These are phyloP conservation scores for Equus quagga DNA, from an alignment of 2,113 vertebrate species.

Conservation along the genomic window DNA sequence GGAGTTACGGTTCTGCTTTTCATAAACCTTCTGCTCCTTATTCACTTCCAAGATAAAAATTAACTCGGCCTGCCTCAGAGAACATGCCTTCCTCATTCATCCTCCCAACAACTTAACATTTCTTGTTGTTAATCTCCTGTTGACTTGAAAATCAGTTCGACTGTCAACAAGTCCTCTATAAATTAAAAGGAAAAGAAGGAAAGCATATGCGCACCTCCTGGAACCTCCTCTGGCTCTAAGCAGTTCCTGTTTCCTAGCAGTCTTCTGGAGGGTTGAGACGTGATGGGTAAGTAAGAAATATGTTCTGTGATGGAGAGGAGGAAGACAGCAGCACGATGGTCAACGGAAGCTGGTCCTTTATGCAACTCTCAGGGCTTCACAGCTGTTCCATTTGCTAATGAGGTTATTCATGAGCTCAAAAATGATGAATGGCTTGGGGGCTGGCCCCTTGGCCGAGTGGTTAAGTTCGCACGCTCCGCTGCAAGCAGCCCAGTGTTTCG, in stretches of 20 bases:
- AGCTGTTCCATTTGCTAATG: background rate
- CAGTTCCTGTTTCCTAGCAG: background rate
- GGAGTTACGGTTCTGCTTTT: background rate
- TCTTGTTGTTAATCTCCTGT: background rate
- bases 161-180: conserved; percentile 15
- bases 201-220: background rate
- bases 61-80: background rate
- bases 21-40: background rate
- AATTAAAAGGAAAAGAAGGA: background rate
- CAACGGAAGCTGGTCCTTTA: background rate
- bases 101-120: background rate
- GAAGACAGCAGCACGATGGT: background rate
- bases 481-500: no score
- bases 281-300: background rate
- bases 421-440: background rate
- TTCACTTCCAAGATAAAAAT: background rate
- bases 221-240: background rate
- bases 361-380: background rate
- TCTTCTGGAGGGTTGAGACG: background rate
- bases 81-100: background rate
- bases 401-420: background rate
- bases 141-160: background rate
- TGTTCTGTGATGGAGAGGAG: background rate
- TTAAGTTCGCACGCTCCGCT: no score
- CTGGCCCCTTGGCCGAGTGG: no score